These are phyloP conservation scores for Cremastinae sp. DNA, from an alignment of 2,888 invertebrate genomes.

Conservation along the genomic window DNA sequence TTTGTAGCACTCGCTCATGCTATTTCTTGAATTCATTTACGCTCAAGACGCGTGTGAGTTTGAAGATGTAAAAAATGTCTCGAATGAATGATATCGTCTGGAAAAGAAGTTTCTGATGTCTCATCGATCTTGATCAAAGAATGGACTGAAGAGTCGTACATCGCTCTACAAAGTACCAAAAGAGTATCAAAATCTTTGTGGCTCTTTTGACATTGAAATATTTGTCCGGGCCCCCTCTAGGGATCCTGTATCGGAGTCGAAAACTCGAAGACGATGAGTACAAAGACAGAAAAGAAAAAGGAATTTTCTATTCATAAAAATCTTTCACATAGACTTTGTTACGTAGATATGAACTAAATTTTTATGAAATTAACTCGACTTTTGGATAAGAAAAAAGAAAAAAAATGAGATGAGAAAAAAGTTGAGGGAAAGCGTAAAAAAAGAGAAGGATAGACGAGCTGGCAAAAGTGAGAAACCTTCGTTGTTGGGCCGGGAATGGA, in stretches of 20 bases:
- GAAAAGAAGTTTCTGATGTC: constrained; percentile 27
- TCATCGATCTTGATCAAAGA: constrained; percentile 49
- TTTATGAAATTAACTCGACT: neutral
- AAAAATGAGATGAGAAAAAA: neutral
- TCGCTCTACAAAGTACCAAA: constrained; percentile 15
- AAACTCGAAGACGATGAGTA: neutral
- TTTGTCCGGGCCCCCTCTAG: constrained; percentile 25
- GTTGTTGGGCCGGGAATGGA: neutral
- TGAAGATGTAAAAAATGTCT: constrained; percentile 27
- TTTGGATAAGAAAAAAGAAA: neutral
- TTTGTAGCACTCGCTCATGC: too few relatives aligned
- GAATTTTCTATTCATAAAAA: constrained; percentile 9
- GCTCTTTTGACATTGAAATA: constrained; percentile 8
- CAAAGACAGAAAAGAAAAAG: too few relatives aligned
- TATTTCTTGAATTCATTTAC: too few relatives aligned
- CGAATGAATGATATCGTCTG: constrained; percentile 13
- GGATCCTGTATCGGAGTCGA: neutral
- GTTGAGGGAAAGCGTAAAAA: neutral
- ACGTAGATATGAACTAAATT: too few relatives aligned
- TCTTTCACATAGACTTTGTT: too few relatives aligned
- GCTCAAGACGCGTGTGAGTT: neutral
- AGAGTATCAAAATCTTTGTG: constrained; percentile 25
- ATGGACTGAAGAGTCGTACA: neutral
- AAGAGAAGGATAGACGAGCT: neutral
- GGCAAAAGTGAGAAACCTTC: neutral